These are phyloP conservation scores for Hapalemur alaotrensis DNA, from an alignment of 2,797 vertebrate species.

Conservation along the genomic window DNA sequence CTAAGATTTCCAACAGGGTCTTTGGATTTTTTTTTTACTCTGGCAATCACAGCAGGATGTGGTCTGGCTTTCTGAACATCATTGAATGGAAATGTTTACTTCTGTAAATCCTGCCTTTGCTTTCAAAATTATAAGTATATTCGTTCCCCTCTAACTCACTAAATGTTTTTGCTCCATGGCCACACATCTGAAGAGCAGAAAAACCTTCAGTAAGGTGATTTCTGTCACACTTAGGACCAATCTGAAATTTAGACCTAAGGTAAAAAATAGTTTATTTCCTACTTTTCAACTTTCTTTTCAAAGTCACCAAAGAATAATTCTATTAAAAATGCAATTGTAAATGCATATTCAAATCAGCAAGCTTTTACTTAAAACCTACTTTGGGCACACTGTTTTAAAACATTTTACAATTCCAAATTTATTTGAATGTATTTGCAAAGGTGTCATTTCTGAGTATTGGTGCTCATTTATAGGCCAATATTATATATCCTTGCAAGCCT, in stretches of 20 bases:
- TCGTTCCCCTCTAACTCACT: neutral
- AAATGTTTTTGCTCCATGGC: neutral
- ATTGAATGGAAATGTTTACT: conserved; percentile 48
- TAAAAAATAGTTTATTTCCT: conserved; percentile 10
- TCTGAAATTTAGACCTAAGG: neutral
- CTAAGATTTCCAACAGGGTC: conserved; percentile 32
- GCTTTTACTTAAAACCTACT: conserved; percentile 25
- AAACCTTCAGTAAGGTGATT: neutral
- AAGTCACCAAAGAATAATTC: conserved; percentile 30
- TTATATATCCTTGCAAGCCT: neutral
- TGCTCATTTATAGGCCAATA: neutral
- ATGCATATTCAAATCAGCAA: neutral
- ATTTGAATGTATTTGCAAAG: neutral
- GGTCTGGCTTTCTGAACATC: conserved; percentile 21
- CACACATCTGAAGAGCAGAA: conserved; percentile 11
- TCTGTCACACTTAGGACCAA: neutral
- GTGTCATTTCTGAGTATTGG: neutral
- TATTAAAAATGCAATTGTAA: conserved; percentile 31
- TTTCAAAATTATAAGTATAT: conserved; percentile 34
- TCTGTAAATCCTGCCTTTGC: conserved; percentile 22
- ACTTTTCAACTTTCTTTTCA: conserved; percentile 21
- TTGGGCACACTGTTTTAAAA: neutral
- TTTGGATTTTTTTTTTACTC: neutral
- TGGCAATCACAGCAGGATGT: conserved; percentile 36
- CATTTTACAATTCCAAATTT: neutral